Evolutionary conservation across 1,140 invertebrate species (phyloP).

Genomic region (Pogonus chalceus): DNA sequence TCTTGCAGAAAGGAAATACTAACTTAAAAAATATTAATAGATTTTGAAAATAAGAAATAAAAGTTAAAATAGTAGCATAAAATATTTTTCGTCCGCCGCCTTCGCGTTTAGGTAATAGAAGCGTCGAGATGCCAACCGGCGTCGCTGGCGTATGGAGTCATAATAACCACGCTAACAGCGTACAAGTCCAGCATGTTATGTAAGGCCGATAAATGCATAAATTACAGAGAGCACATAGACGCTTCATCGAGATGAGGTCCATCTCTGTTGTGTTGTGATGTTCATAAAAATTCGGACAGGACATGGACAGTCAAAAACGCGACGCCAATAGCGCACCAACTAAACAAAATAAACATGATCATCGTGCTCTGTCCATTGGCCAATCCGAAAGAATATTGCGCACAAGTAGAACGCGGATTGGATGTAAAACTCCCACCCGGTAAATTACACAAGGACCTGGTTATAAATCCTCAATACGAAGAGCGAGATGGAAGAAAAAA

Average conservation of each 20-base stretch:
- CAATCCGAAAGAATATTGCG: neutral
- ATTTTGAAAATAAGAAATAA: too few species aligned
- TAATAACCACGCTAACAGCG: too few species aligned
- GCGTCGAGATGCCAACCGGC: too few species aligned
- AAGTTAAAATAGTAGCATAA: too few species aligned
- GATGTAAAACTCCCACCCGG: neutral
- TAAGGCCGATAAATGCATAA: neutral
- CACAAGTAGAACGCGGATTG: neutral
- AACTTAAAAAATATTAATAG: too few species aligned
- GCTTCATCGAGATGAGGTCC: neutral
- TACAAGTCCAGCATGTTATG: too few species aligned
- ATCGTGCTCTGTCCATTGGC: neutral
- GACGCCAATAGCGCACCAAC: neutral
- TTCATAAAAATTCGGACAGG: constrained; percentile 3
- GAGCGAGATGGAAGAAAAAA: too few species aligned
- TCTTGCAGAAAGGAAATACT: too few species aligned
- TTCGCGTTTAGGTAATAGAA: too few species aligned
- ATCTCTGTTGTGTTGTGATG: too few species aligned
- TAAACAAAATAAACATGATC: neutral
- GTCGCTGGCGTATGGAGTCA: too few species aligned
- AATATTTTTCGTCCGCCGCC: too few species aligned
- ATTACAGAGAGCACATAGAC: neutral
- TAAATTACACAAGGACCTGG: neutral
- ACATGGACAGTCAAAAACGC: neutral
- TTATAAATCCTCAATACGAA: neutral